A percentile compares a stretch with the other conserved stretches of the same genome.
Evolutionary conservation across 2,113 vertebrate species (phyloP).

Genomic region (Hippolais icterina): DNA sequence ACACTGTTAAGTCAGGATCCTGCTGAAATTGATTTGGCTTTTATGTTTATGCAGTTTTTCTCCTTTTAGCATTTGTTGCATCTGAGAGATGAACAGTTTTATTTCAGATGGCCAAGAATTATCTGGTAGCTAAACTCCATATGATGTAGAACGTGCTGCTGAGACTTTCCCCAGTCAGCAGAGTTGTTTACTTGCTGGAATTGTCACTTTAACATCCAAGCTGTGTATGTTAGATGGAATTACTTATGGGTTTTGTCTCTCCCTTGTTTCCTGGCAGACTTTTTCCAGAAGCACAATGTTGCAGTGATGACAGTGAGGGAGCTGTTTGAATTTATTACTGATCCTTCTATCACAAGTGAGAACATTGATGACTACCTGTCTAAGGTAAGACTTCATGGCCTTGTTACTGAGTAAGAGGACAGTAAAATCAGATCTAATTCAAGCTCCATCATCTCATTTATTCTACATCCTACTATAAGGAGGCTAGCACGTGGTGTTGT

Average conservation of each 20-base stretch:
- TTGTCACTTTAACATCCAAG: neutral
- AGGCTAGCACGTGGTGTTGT: neutral
- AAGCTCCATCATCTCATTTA: neutral
- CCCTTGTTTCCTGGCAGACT: constrained; percentile 74
- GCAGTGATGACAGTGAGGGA: constrained; percentile 94
- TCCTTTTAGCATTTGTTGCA: neutral
- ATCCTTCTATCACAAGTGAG: constrained; percentile 83
- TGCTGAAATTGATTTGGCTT: neutral
- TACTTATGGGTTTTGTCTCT: neutral
- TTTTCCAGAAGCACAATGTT: constrained; percentile 84
- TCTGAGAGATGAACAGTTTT: neutral
- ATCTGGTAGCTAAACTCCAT: neutral
- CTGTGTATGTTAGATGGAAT: fast-evolving
- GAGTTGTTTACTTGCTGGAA: neutral
- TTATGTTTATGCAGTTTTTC: neutral
- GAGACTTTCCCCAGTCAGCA: neutral
- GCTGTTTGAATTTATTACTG: constrained; percentile 94
- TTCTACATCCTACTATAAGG: neutral
- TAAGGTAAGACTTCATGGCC: constrained; percentile 73
- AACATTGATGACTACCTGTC: constrained; percentile 91
- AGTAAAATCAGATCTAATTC: neutral
- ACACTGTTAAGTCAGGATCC: neutral
- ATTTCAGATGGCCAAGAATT: neutral
- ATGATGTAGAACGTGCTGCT: neutral
- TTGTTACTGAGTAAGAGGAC: neutral